phyloP scores from a whole-genome alignment of 1,140 invertebrate genomes.

The Drosophila simulans region DNA sequence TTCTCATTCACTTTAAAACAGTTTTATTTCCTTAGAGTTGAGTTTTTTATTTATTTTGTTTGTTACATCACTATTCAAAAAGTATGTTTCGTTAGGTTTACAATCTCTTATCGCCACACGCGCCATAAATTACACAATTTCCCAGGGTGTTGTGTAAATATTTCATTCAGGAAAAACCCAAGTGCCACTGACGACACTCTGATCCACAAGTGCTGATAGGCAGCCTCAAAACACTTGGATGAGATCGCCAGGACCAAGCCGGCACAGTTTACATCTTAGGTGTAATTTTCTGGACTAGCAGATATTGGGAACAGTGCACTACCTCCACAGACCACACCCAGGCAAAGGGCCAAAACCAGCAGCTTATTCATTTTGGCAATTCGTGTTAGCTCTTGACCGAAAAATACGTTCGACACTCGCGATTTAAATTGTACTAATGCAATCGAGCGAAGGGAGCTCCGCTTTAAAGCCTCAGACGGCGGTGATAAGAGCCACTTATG shows the following conservation, averaged over 20 bases:
- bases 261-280: background rate
- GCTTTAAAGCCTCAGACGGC: constrained; percentile 62
- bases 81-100: background rate
- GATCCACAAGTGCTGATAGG: constrained; percentile 1
- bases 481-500: constrained; percentile 23
- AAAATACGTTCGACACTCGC: constrained; percentile 54
- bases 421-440: constrained; percentile 67
- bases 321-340: constrained; percentile 76
- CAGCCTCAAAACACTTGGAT: background rate
- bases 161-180: constrained; percentile 52
- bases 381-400: constrained; percentile 22
- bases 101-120: constrained; percentile 21
- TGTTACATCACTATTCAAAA: background rate
- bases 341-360: constrained; percentile 70
- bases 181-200: constrained; percentile 7
- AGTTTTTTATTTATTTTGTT: background rate
- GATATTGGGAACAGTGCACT: constrained; percentile 37
- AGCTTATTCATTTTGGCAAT: constrained; percentile 70
- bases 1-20: too few relatives aligned
- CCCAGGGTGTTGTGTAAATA: constrained; percentile 44
- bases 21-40: too few relatives aligned
- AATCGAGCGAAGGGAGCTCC: constrained; percentile 30
- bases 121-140: constrained; percentile 53
- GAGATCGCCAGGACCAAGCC: background rate
- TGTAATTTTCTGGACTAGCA: background rate